phyloP scores from a whole-genome alignment of 2,113 vertebrate species.

The Plecotus auritus region DNA sequence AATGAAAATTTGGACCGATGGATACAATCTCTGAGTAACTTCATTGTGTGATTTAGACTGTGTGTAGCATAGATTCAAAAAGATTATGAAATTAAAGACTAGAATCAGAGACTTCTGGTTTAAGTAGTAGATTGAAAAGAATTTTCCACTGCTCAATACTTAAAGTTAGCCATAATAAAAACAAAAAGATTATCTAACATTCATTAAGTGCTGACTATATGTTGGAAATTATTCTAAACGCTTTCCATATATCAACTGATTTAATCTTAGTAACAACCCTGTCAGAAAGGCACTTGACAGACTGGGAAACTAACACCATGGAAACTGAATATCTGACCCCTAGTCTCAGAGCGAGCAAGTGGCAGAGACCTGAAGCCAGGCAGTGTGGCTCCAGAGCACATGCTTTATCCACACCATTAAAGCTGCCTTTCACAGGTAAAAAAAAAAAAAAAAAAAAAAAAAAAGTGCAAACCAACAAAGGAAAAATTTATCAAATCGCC shows the following conservation, averaged over 20 bases:
- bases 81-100: neutral
- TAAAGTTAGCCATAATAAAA: conserved; percentile 13
- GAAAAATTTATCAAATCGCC: neutral
- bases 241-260: neutral
- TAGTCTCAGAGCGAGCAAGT: neutral
- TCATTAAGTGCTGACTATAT: neutral
- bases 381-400: neutral
- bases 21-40: neutral
- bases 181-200: neutral
- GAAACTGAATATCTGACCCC: neutral
- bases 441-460: neutral
- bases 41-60: neutral
- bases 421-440: neutral
- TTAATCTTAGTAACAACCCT: neutral
- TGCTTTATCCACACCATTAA: neutral
- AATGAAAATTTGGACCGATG: neutral
- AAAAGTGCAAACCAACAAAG: neutral
- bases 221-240: neutral
- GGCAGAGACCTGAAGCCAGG: neutral
- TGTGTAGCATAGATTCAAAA: neutral
- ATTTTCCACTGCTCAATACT: neutral
- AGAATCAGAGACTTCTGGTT: neutral
- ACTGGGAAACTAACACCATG: neutral
- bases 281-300: neutral
- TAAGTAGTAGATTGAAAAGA: neutral